Conservation (phyloP, 1,140 invertebrate species). For the Pteromalus puparum region DNA sequence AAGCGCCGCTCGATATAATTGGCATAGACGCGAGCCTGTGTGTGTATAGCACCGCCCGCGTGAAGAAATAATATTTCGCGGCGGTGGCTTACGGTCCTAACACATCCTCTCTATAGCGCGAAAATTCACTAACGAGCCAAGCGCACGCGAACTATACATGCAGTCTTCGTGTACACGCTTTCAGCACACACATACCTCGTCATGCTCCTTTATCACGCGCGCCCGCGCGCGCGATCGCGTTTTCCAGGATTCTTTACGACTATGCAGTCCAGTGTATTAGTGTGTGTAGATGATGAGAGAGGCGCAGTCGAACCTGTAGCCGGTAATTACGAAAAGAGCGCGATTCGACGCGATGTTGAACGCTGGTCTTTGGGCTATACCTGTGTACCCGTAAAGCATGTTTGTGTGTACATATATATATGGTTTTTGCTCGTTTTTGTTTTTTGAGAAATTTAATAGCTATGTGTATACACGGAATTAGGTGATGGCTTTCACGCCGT, state of each 20-base stretch:
- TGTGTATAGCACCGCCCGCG: background rate
- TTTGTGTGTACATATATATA: too few species aligned
- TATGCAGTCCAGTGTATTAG: too few species aligned
- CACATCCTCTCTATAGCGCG: background rate
- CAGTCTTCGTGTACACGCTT: slow-evolving; percentile 63
- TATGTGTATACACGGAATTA: too few species aligned
- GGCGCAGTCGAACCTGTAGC: background rate
- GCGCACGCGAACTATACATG: background rate
- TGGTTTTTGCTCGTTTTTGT: too few species aligned
- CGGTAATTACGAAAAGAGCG: slow-evolving; percentile 20
- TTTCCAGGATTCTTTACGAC: slow-evolving; percentile 11
- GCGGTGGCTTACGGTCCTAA: slow-evolving; percentile 7
- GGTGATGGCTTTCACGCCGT: too few species aligned
- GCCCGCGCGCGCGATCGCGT: background rate
- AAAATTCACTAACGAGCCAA: slow-evolving; percentile 36
- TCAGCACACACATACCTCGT: slow-evolving; percentile 68
- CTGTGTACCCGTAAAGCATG: too few species aligned
- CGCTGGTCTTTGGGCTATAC: too few species aligned
- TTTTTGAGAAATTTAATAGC: too few species aligned
- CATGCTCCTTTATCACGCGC: slow-evolving; percentile 64
- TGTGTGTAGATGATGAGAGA: too few species aligned
- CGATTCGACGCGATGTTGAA: too few species aligned
- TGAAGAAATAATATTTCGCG: slow-evolving; percentile 34
- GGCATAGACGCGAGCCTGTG: slow-evolving; percentile 52
- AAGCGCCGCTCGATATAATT: slow-evolving; percentile 52